Percentiles rank a stretch among this genome's conserved stretches.
Conservation (phyloP, 2,797 vertebrate genomes). For the Sphaeramia orbicularis region DNA sequence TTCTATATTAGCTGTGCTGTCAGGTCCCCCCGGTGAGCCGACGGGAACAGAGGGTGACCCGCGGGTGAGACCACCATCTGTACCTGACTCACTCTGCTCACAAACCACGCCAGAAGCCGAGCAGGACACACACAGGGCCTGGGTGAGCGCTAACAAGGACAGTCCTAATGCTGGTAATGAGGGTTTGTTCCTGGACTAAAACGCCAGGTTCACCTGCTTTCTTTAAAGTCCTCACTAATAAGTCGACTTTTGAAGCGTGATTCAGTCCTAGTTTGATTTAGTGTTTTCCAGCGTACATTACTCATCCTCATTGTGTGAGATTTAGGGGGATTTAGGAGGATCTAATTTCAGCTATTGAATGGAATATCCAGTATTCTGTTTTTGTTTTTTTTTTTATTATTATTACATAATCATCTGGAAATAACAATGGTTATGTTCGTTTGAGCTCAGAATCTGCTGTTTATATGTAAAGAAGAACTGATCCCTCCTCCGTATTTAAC, state of each 20-base stretch:
- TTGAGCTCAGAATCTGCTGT: too few species aligned
- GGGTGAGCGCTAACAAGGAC: slow-evolving; percentile 42
- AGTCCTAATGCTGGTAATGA: slow-evolving; percentile 34
- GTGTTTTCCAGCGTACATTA: too few species aligned
- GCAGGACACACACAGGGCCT: slow-evolving; percentile 26
- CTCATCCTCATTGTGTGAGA: too few species aligned
- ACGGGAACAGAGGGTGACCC: slow-evolving; percentile 44
- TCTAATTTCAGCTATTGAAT: too few species aligned
- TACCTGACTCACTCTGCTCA: slow-evolving; percentile 42
- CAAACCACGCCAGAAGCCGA: slow-evolving; percentile 36
- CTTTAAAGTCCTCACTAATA: not conserved
- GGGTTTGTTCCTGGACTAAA: slow-evolving; percentile 19
- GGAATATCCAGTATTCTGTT: too few species aligned
- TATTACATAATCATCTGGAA: too few species aligned
- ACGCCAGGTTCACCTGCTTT: slow-evolving; percentile 32
- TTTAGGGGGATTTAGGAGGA: too few species aligned
- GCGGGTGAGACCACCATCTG: slow-evolving; percentile 55
- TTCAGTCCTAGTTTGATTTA: too few species aligned
- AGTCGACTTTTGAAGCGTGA: slow-evolving; percentile 2
- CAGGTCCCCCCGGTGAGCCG: slow-evolving; percentile 26
- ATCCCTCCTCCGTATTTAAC: too few species aligned
- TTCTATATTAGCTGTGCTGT: slow-evolving; percentile 34
- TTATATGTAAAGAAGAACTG: too few species aligned
- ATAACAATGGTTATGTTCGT: too few species aligned
- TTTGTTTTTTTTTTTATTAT: too few species aligned